Base-by-base conservation (phyloP, 2,888 invertebrate species). In the Drosophila ustulata region DNA sequence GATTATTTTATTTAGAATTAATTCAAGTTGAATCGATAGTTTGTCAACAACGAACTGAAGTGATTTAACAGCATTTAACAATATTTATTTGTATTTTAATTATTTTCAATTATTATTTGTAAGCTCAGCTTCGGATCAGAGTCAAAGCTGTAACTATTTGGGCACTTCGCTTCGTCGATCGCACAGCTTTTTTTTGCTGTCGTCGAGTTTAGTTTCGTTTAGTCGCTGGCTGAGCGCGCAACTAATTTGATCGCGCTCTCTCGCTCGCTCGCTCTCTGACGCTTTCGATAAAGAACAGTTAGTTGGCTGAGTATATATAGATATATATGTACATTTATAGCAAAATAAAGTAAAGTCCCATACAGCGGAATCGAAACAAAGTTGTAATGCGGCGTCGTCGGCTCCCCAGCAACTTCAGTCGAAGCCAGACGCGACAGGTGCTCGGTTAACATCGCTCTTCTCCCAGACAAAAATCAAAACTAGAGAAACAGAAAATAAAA, bases 231-330 rank as follows among this genome's bases (percentile, higher is more conserved):
- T 18, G 56, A 49, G 25, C 32, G 8, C 55, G 43, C n/a, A 18
- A 11, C 34, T 37, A 13, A 34, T 55, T 45, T 55, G 25, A 4
- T 55, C 28, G 3, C 39, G 30, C 32, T 13, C 39, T 23, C 32
- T 13, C 43, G 30, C 52, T 56, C 34, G 18, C 55, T 3, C 25
- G 46, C 34, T 25, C 56, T 28, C 56, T 25, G 58, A 49, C 53
- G 55, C 46, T 70, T 70, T 74, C 71, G 74, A 75, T 66, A 66
- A 78, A 78, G 78, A 78, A 78, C 75, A 63, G 75, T 76, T 78
- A 63, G 58, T 59, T 30, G 59, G 55, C 55, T 23, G 47, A 66
- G 32, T 34, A 62, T 65, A 50, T 18, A 18, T 18, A 18, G 18
- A 18, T 18, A 2, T 18, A n/a, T n/a, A n/a, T 18, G 18, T 18